Evolutionary conservation across 2,113 vertebrate genomes (phyloP).

Genomic region (Sander vitreus): DNA sequence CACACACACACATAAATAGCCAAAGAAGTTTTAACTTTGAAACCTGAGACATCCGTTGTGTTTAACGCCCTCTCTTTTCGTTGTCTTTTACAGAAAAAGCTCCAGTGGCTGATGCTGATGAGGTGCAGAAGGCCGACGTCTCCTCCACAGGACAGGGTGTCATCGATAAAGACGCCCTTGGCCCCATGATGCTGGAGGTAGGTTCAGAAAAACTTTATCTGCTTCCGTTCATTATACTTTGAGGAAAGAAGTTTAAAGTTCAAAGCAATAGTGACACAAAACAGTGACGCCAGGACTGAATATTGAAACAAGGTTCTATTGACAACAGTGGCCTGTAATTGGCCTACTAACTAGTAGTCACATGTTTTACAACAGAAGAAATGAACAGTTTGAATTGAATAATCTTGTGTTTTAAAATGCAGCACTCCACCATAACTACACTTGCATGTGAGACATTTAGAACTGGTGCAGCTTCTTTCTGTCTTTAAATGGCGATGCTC

Average conservation of each 20-base stretch:
- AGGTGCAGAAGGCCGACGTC: conserved; percentile 97
- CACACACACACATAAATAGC: too few species aligned
- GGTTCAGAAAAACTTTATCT: neutral
- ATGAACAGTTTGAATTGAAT: neutral
- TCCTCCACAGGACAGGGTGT: conserved; percentile 96
- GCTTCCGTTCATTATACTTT: neutral
- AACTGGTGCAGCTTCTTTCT: conserved; percentile 9
- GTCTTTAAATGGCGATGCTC: conserved; percentile 26
- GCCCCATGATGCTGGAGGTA: conserved; percentile 99
- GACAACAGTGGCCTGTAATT: neutral
- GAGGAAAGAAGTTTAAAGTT: neutral
- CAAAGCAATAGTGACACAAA: neutral
- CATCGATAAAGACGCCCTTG: conserved; percentile 97
- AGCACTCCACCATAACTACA: neutral
- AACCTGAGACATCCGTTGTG: neutral
- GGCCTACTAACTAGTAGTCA: neutral
- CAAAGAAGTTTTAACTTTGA: neutral
- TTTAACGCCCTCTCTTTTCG: neutral
- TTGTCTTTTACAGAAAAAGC: conserved; percentile 87
- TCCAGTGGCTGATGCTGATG: conserved; percentile 91
- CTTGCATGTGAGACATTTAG: neutral
- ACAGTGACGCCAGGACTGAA: neutral
- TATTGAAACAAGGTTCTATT: neutral
- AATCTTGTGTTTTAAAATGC: neutral
- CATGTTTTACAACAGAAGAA: neutral